Base-by-base conservation (phyloP, 2,888 invertebrate genomes). In the Masnerella sp. region DNA sequence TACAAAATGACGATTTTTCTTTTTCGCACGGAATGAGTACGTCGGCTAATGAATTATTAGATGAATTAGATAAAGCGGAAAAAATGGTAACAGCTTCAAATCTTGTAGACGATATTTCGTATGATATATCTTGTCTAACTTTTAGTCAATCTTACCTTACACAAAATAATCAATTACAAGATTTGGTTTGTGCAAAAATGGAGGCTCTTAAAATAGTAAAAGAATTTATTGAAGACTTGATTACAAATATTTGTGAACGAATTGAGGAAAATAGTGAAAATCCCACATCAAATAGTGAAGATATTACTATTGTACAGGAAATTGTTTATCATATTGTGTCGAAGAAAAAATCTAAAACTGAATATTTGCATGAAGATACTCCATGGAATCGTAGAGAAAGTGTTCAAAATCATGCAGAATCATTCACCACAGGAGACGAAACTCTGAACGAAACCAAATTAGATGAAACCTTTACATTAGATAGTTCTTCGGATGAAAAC, bases 41-140 rank as follows among this genome's bases (percentile, higher is more conserved):
- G 0, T 82, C 83, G 0, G 85, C 81, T 0, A 81, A 87, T 70
- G 81, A 86, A 65, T 81, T 87, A 4, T 78, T 87, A 12, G 82
- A 79, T 0, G 82, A 85, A 22, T 68, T 87, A 1, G 75, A 80
- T 5, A 75, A 78, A n/a, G 76, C 78, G 1, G 82, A 83, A 68
- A 52, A 77, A 3, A 71, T 56, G 8, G 45, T 77, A 0, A 47
- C 51, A 1, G 81, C 81, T 5, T 74, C 74, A 1, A 80, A 80
- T 58, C 74, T 83, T 2, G 78, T 85, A 0, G 79, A 81, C n/a
- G 80, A 83, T 15, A 75, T 83, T 17, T 14, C 83, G 1, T 52
- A 54, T 17, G 77, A 79, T 4, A 74, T 79, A 11, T 71, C 77
- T 0, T 79, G 68, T 15, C 40, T 79, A 4, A 72, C 67, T 14